Percentiles rank a stretch among this genome's conserved stretches.
Conservation (phyloP, 2,888 invertebrate species). For the Rhogogaster chlorosoma region DNA sequence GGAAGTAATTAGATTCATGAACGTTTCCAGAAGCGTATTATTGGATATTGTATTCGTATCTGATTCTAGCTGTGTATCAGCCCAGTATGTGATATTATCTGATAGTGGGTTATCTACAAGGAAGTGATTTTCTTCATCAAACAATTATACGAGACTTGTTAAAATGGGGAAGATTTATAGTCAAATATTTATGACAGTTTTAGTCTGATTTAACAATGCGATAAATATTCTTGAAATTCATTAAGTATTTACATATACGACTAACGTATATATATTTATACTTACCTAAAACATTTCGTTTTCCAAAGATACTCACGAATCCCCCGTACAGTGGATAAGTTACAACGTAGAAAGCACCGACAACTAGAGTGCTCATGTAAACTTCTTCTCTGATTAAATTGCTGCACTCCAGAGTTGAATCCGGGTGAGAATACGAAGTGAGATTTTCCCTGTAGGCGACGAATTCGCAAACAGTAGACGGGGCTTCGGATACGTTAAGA, state of each 20-base stretch:
- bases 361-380: conserved; percentile 56
- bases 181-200: neutral
- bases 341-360: conserved; percentile 54
- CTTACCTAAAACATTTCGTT: conserved; percentile 52
- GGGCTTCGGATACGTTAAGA: neutral
- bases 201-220: neutral
- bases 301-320: conserved; percentile 53
- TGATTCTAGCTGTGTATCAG: neutral
- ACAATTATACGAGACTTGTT: neutral
- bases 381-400: conserved; percentile 34
- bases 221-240: neutral
- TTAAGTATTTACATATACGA: neutral
- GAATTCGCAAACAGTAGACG: conserved; percentile 32
- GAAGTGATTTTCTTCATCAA: neutral
- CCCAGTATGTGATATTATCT: neutral
- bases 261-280: neutral
- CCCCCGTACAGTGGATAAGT: conserved; percentile 50
- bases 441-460: conserved; percentile 9
- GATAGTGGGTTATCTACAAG: neutral
- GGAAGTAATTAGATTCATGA: conserved; percentile 14
- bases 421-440: neutral
- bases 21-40: neutral
- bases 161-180: neutral
- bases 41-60: neutral
- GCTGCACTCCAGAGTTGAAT: conserved; percentile 27